Evolutionary conservation across 2,888 invertebrate genomes (phyloP).

Genomic region (Lasius fuliginosus): DNA sequence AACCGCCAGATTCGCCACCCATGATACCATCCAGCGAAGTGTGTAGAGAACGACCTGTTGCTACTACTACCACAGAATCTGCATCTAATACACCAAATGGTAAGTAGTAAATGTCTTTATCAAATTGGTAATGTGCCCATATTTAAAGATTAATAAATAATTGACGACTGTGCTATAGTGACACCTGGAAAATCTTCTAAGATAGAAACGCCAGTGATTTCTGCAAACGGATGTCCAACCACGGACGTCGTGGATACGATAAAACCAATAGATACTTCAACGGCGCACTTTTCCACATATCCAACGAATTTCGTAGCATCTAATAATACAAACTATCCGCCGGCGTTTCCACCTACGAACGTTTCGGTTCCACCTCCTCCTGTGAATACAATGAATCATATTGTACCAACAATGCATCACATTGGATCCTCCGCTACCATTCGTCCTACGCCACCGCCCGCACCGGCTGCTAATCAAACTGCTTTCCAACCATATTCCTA

Average conservation of each 20-base stretch:
- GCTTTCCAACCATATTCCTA: conserved; percentile 81
- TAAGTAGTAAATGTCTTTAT: conserved; percentile 60
- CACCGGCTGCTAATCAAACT: conserved; percentile 75
- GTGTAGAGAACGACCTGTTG: conserved; percentile 78
- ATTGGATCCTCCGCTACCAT: conserved; percentile 76
- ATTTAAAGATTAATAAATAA: not conserved
- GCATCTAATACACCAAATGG: conserved; percentile 81
- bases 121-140: not conserved
- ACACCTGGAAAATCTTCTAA: conserved; percentile 82
- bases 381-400: conserved; percentile 83
- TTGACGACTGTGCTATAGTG: conserved; percentile 51
- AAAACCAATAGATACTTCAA: conserved; percentile 81
- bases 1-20: conserved; percentile 91
- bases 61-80: conserved; percentile 79
- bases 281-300: conserved; percentile 80
- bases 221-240: conserved; percentile 82
- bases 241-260: conserved; percentile 79
- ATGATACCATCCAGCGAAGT: conserved; percentile 86
- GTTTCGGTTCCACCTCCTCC: conserved; percentile 84
- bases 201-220: conserved; percentile 75
- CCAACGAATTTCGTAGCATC: conserved; percentile 78
- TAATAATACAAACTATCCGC: conserved; percentile 80
- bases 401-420: conserved; percentile 81
- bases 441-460: conserved; percentile 77
- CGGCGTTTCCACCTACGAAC: conserved; percentile 84